phyloP scores from a whole-genome alignment of 2,888 invertebrate genomes.

The Drosophila borealis region DNA sequence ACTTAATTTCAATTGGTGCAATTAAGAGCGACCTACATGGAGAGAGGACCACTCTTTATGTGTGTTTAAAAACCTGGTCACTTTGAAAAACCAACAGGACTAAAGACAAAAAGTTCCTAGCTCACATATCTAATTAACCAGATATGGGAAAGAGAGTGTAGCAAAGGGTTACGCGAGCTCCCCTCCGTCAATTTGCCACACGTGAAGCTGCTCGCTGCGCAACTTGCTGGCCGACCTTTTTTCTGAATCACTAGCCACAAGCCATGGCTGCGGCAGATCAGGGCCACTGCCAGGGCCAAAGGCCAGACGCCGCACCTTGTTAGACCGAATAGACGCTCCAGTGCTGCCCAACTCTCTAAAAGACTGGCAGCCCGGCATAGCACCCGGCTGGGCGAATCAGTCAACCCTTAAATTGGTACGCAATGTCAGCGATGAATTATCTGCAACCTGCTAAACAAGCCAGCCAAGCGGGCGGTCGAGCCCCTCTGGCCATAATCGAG shows the following conservation, averaged over 20 bases:
- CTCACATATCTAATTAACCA: slow-evolving; percentile 79
- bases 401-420: slow-evolving; percentile 81
- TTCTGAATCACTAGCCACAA: slow-evolving; percentile 75
- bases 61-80: slow-evolving; percentile 73
- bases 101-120: slow-evolving; percentile 47
- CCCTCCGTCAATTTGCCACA: slow-evolving; percentile 36
- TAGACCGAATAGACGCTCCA: slow-evolving; percentile 42
- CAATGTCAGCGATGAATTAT: slow-evolving; percentile 82
- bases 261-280: slow-evolving; percentile 47
- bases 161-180: slow-evolving; percentile 28
- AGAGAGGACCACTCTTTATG: slow-evolving; percentile 51
- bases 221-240: slow-evolving; percentile 72
- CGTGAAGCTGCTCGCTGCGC: slow-evolving; percentile 55
- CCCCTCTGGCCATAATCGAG: slow-evolving; percentile 1
- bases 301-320: slow-evolving; percentile 67
- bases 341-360: slow-evolving; percentile 21
- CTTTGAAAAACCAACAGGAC: slow-evolving; percentile 43
- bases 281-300: slow-evolving; percentile 52
- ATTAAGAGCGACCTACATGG: slow-evolving; percentile 69
- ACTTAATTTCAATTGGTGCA: slow-evolving; percentile 80
- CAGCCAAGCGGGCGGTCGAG: slow-evolving; percentile 39
- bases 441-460: slow-evolving; percentile 81
- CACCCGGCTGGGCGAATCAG: slow-evolving; percentile 66
- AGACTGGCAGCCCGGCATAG: slow-evolving; percentile 14
- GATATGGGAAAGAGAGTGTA: slow-evolving; percentile 21